phyloP scores from a whole-genome alignment of 2,113 vertebrate genomes.

The Neolamprologus hecqui region DNA sequence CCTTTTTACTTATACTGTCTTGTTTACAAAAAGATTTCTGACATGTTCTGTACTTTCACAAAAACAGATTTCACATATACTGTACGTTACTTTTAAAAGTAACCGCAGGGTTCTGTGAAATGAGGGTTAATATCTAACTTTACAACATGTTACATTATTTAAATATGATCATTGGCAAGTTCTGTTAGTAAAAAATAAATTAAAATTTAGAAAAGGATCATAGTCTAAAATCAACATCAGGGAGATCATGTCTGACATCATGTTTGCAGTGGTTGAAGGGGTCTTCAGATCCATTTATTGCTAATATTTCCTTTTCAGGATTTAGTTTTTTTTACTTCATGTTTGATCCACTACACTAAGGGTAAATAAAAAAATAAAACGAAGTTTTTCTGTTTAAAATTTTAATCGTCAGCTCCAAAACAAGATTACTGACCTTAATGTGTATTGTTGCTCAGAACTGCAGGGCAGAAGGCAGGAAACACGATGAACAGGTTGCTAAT shows the following conservation, averaged over 20 bases:
- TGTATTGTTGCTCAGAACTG: neutral
- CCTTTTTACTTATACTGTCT: neutral
- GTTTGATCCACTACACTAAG: neutral
- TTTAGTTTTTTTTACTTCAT: neutral
- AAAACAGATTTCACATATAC: neutral
- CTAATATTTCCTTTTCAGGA: neutral
- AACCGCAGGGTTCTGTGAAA: neutral
- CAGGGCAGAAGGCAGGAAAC: neutral
- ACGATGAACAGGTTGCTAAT: neutral
- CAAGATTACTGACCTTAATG: neutral
- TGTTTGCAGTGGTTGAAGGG: neutral
- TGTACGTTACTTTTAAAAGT: neutral
- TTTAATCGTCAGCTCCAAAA: neutral
- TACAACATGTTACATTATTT: neutral
- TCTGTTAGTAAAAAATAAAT: neutral
- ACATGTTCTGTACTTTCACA: neutral
- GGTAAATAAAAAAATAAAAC: neutral
- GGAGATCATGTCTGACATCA: neutral
- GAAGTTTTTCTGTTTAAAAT: neutral
- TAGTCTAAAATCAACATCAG: neutral
- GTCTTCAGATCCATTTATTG: neutral
- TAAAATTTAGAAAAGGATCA: neutral
- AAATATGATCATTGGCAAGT: neutral
- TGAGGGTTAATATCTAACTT: neutral
- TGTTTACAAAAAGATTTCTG: neutral